phyloP scores from a whole-genome alignment of 2,113 vertebrate genomes.

The Urocynchramus pylzowi region DNA sequence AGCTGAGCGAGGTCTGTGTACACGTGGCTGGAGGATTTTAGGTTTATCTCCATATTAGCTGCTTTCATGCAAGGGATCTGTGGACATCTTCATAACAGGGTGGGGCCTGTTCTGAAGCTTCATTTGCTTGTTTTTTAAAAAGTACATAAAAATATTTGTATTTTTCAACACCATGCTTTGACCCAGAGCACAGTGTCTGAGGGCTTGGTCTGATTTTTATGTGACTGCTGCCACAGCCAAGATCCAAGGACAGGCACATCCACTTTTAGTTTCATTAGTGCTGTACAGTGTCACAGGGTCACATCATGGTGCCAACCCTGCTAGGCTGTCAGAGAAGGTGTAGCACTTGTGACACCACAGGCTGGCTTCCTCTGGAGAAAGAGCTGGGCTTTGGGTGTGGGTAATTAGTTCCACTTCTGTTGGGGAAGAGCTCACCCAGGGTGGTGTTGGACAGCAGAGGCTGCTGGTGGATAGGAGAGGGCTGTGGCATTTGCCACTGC shows the following conservation, averaged over 20 bases:
- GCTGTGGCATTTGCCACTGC: not conserved
- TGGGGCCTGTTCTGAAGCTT: not conserved
- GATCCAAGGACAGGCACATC: accelerated
- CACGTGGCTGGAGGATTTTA: not conserved
- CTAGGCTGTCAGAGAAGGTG: not conserved
- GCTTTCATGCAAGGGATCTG: constrained; percentile 22
- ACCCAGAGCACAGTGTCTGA: not conserved
- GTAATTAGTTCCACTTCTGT: not conserved
- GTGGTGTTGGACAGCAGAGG: not conserved
- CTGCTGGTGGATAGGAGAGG: not conserved
- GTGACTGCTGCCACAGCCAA: not conserved
- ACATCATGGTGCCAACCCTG: not conserved
- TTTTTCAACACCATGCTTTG: constrained; percentile 39
- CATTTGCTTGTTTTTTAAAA: constrained; percentile 15
- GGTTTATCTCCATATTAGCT: not conserved
- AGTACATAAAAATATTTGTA: constrained; percentile 45
- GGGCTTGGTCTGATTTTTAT: not conserved
- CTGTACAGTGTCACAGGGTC: not conserved
- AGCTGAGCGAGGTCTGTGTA: not conserved
- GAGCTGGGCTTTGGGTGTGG: not conserved
- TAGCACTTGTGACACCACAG: not conserved
- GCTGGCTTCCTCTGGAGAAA: not conserved
- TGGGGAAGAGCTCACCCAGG: not conserved
- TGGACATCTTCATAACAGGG: constrained; percentile 2
- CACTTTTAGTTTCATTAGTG: accelerated